Conservation (phyloP, 2,888 invertebrate species). For the Meandrusa payeni region DNA sequence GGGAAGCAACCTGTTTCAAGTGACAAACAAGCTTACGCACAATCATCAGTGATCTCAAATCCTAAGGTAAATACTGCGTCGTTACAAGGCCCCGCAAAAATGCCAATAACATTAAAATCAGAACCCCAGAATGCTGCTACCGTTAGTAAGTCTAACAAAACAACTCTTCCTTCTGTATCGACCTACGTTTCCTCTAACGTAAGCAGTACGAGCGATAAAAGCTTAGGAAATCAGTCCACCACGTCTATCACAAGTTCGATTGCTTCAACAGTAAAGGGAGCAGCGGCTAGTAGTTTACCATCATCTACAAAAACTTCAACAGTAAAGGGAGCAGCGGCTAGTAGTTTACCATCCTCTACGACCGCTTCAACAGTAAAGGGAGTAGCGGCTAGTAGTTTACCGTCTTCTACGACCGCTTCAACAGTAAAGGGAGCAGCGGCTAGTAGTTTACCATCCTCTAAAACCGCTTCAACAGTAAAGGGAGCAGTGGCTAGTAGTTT, state of each 20-base stretch:
- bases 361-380: not conserved
- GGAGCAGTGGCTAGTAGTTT: not conserved
- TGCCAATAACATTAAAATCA: slow-evolving; percentile 1
- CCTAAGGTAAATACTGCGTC: slow-evolving; percentile 4
- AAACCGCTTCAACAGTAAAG: slow-evolving; percentile 3
- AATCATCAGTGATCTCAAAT: slow-evolving; percentile 18
- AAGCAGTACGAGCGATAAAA: slow-evolving; percentile 1
- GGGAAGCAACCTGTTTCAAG: slow-evolving; percentile 25
- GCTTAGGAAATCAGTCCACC: not conserved
- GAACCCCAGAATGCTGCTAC: not conserved
- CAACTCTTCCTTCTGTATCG: not conserved
- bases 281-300: not conserved
- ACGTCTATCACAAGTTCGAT: not conserved
- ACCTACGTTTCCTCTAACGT: not conserved
- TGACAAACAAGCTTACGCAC: slow-evolving; percentile 22
- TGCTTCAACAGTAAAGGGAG: not conserved
- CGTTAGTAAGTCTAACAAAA: slow-evolving; percentile 5
- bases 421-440: not conserved
- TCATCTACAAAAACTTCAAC: slow-evolving; percentile 7
- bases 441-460: not conserved
- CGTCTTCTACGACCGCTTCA: not conserved
- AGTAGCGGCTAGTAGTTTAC: not conserved
- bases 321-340: not conserved
- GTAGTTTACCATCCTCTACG: not conserved
- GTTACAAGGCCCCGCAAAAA: not conserved